Evolutionary conservation across 2,888 invertebrate species (phyloP).

Genomic region (Cancer borealis): DNA sequence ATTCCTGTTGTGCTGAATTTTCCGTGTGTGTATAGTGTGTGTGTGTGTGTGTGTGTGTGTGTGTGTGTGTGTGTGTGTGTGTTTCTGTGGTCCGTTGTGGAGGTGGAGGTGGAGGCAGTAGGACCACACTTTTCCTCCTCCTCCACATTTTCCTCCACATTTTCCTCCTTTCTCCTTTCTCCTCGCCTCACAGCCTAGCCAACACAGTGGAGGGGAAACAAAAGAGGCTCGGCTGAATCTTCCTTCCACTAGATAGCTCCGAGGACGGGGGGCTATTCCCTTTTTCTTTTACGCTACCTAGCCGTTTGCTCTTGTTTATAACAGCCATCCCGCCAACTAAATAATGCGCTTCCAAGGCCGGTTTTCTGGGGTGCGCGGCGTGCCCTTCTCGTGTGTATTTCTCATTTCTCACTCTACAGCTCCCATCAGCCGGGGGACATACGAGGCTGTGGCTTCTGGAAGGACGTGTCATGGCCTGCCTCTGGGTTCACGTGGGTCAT

Average conservation of each 20-base stretch:
- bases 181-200: not conserved
- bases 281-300: not conserved
- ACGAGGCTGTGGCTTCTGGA: not conserved
- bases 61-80: conserved; percentile 41
- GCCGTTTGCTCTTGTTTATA: not conserved
- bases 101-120: not conserved
- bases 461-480: not conserved
- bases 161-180: not conserved
- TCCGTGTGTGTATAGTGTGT: not conserved
- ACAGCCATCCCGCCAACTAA: conserved; percentile 80
- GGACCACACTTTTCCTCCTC: not conserved
- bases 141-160: not conserved
- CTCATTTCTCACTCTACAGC: not conserved
- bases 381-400: not conserved
- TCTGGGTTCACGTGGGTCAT: not conserved
- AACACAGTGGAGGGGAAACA: not conserved
- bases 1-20: not conserved
- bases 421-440: not conserved
- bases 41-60: conserved; percentile 35
- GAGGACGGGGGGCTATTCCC: no score
- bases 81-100: not conserved
- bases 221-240: not conserved
- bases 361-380: not conserved
- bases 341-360: not conserved
- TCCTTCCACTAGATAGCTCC: not conserved